phyloP scores from a whole-genome alignment of 2,113 vertebrate species.

The Pseudorasbora parva region DNA sequence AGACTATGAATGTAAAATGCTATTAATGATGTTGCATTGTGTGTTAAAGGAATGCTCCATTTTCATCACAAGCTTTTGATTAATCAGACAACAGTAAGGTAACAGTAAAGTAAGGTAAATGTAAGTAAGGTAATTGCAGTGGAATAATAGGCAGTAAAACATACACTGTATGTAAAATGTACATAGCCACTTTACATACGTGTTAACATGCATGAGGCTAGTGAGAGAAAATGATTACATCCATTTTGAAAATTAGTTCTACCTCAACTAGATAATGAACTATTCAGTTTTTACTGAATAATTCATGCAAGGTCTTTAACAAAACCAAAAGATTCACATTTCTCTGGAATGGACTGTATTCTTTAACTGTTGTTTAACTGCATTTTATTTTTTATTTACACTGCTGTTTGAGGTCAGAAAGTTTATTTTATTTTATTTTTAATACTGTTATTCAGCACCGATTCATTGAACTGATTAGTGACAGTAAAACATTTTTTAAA shows the following conservation, averaged over 20 bases:
- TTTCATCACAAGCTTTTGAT: background rate
- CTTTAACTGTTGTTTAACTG: no score
- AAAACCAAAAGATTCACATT: background rate
- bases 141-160: background rate
- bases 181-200: background rate
- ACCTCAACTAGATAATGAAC: background rate
- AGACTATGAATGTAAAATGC: constrained; percentile 23
- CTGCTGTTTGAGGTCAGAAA: no score
- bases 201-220: background rate
- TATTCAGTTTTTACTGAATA: background rate
- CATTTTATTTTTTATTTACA: no score
- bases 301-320: background rate
- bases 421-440: no score
- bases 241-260: background rate
- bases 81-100: background rate
- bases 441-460: background rate
- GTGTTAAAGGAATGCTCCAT: background rate
- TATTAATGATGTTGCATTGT: background rate
- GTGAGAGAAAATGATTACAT: background rate
- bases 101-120: background rate
- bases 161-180: background rate
- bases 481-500: background rate
- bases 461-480: background rate
- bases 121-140: background rate
- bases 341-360: background rate